Evolutionary conservation across 2,888 invertebrate genomes (phyloP).

Genomic region (Tiphia femorata): DNA sequence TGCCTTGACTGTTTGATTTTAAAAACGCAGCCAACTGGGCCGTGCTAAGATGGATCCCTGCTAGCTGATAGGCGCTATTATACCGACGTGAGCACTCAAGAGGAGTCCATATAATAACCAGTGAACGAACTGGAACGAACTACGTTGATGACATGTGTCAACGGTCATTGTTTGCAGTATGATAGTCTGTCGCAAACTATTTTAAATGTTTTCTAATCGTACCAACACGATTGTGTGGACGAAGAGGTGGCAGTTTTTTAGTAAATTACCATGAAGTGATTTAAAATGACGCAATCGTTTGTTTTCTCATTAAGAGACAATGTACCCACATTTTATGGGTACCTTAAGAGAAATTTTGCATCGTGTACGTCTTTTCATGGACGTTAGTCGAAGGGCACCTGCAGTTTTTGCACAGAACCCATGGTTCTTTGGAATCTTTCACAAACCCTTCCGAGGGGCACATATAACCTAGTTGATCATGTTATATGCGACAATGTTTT

Average conservation of each 20-base stretch:
- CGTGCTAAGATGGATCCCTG: too few relatives aligned
- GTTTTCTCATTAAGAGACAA: neutral
- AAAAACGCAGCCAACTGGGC: neutral
- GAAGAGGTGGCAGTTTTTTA: neutral
- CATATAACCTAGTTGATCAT: neutral
- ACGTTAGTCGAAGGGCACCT: neutral
- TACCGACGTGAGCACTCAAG: too few relatives aligned
- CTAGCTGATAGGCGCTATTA: too few relatives aligned
- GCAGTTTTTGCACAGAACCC: neutral
- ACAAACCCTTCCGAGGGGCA: neutral
- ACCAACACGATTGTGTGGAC: neutral
- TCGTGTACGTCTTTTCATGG: neutral
- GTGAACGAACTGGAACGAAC: neutral
- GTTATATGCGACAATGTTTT: neutral
- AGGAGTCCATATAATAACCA: too few relatives aligned
- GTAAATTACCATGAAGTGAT: neutral
- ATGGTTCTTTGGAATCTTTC: neutral
- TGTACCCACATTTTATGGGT: too few relatives aligned
- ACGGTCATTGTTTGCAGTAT: neutral
- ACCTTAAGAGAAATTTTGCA: too few relatives aligned
- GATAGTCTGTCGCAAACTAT: neutral
- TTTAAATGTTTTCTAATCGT: neutral
- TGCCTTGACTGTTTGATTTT: neutral
- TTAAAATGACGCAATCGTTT: neutral
- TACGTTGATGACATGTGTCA: neutral